Evolutionary conservation across 2,113 vertebrate genomes (phyloP).

Genomic region (Dasyurus viverrinus): DNA sequence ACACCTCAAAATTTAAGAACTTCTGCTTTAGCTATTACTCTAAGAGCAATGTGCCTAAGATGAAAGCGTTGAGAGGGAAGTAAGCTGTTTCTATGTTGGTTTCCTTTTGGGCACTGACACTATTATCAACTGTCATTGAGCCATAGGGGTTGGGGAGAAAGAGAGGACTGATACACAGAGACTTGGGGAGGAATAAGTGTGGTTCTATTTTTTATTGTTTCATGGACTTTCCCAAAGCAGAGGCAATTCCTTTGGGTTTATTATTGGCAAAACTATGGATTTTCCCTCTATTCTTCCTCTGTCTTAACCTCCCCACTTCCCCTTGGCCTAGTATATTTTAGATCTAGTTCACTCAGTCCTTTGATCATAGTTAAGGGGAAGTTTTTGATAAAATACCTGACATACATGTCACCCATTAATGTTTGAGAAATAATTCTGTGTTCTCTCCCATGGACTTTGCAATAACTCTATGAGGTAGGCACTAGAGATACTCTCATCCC

Average conservation of each 20-base stretch:
- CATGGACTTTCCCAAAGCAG: slow-evolving; percentile 20
- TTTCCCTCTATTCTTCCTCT: not conserved
- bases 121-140: not conserved
- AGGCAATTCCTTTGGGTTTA: slow-evolving; percentile 9
- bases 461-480: not conserved
- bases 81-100: not conserved
- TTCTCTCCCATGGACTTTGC: not conserved
- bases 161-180: not conserved
- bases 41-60: not conserved
- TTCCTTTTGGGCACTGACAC: not conserved
- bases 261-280: not conserved
- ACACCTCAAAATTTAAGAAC: not conserved
- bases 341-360: not conserved
- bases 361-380: not conserved
- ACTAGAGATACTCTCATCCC: not conserved
- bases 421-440: not conserved
- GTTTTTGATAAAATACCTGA: not conserved
- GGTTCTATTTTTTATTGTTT: not conserved
- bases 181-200: not conserved
- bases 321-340: not conserved
- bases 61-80: not conserved
- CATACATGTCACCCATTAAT: not conserved
- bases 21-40: not conserved
- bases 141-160: not conserved
- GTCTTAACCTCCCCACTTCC: not conserved